These are phyloP conservation scores for Cinara cedri DNA, from an alignment of 2,888 invertebrate genomes.

Conservation along the genomic window DNA sequence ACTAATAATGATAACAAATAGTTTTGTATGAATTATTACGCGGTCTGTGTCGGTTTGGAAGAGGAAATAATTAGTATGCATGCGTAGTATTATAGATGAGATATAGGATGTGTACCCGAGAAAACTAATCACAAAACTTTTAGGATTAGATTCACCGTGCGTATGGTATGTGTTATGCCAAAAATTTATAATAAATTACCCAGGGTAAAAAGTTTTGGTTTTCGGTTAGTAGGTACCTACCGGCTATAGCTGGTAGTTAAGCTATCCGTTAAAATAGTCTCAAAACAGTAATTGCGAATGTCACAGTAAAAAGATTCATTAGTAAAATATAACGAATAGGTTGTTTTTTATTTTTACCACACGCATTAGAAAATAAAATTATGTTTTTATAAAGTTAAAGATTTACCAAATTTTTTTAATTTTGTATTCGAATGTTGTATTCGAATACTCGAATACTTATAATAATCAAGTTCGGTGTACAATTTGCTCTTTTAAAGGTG, in stretches of 20 bases:
- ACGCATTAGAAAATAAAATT: too few species aligned
- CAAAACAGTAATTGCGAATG: constrained; percentile 6
- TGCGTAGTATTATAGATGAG: neutral
- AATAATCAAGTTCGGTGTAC: too few species aligned
- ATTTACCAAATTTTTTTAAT: too few species aligned
- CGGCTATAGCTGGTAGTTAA: neutral
- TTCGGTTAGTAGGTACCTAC: constrained; percentile 23
- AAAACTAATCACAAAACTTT: constrained; percentile 54
- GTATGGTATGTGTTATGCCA: neutral
- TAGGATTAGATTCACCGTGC: neutral
- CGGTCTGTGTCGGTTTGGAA: neutral
- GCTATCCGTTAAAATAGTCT: too few species aligned
- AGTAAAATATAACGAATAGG: too few species aligned
- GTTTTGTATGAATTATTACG: neutral
- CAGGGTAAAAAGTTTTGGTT: constrained; percentile 38
- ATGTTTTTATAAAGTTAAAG: too few species aligned
- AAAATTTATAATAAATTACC: constrained; percentile 38
- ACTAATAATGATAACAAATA: constrained; percentile 23
- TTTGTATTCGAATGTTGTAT: too few species aligned
- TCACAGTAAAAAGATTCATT: neutral
- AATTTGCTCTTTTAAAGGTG: too few species aligned
- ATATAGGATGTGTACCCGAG: neutral
- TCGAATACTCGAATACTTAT: too few species aligned
- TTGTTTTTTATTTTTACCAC: too few species aligned
- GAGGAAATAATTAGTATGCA: constrained; percentile 15